Evolutionary conservation across 2,888 invertebrate species (phyloP).

Genomic region (Cheilosia variabilis): DNA sequence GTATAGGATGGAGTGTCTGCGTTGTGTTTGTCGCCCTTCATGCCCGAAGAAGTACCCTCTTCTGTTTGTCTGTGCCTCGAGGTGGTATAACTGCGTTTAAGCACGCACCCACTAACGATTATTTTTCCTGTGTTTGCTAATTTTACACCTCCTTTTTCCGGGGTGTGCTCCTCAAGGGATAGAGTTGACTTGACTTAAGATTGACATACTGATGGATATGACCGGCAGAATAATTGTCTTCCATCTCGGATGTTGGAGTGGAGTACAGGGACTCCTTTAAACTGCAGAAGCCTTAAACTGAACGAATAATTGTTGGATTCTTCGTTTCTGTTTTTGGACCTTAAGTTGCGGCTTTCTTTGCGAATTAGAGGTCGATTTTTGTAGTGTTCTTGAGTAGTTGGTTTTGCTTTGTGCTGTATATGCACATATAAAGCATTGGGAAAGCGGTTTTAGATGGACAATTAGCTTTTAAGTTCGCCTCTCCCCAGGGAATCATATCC

Average conservation of each 20-base stretch:
- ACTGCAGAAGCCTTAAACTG: slow-evolving; percentile 23
- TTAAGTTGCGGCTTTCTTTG: no score
- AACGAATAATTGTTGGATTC: slow-evolving; percentile 26
- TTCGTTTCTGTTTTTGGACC: background rate
- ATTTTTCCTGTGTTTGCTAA: slow-evolving; percentile 63
- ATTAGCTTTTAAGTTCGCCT: no score
- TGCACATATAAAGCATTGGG: no score
- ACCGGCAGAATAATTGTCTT: slow-evolving; percentile 45
- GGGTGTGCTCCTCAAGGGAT: slow-evolving; percentile 21
- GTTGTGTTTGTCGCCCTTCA: slow-evolving; percentile 34
- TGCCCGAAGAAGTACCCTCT: slow-evolving; percentile 1
- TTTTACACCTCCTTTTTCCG: slow-evolving; percentile 61
- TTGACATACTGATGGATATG: slow-evolving; percentile 65
- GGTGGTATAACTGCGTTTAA: slow-evolving; percentile 58
- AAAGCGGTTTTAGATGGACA: no score
- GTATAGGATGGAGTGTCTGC: background rate
- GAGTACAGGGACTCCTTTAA: background rate
- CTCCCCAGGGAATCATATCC: no score
- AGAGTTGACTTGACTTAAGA: slow-evolving; percentile 13
- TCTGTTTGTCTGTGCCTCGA: slow-evolving; percentile 15
- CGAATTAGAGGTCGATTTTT: no score
- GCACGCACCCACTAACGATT: slow-evolving; percentile 69
- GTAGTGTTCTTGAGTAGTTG: no score
- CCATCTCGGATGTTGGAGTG: slow-evolving; percentile 5
- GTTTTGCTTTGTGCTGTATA: no score